phyloP scores from a whole-genome alignment of 2,888 invertebrate species.

The Atrina japonica region DNA sequence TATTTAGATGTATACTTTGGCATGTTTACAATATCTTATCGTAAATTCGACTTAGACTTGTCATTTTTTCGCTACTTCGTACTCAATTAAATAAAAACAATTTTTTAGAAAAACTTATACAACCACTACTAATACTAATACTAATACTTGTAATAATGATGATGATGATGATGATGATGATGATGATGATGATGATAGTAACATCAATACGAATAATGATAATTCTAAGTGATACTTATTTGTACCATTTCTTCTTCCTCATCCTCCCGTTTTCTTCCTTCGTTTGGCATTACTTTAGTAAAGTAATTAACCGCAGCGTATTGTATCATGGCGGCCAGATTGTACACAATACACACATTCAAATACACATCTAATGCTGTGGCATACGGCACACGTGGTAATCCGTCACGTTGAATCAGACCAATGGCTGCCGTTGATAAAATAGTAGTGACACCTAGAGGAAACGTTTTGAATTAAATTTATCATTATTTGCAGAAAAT shows the following conservation, averaged over 20 bases:
- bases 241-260: constrained; percentile 43
- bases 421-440: constrained; percentile 90
- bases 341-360: constrained; percentile 76
- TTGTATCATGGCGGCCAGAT: constrained; percentile 78
- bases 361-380: constrained; percentile 79
- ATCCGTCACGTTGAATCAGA: constrained; percentile 76
- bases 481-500: too few species aligned
- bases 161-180: too few species aligned
- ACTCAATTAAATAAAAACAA: too few species aligned
- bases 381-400: constrained; percentile 78
- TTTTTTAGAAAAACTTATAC: too few species aligned
- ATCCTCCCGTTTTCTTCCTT: constrained; percentile 56
- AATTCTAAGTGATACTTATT: too few species aligned
- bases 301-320: constrained; percentile 80
- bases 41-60: background rate
- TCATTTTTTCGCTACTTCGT: too few species aligned
- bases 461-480: background rate
- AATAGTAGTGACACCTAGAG: constrained; percentile 92
- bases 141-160: too few species aligned
- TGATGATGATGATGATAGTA: too few species aligned
- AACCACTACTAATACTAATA: too few species aligned
- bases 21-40: background rate
- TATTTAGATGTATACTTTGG: too few species aligned
- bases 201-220: too few species aligned
- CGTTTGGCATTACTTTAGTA: constrained; percentile 73